phyloP scores from a whole-genome alignment of 64 coral and sea anemone species.

The Astreopora myriophthalma region DNA sequence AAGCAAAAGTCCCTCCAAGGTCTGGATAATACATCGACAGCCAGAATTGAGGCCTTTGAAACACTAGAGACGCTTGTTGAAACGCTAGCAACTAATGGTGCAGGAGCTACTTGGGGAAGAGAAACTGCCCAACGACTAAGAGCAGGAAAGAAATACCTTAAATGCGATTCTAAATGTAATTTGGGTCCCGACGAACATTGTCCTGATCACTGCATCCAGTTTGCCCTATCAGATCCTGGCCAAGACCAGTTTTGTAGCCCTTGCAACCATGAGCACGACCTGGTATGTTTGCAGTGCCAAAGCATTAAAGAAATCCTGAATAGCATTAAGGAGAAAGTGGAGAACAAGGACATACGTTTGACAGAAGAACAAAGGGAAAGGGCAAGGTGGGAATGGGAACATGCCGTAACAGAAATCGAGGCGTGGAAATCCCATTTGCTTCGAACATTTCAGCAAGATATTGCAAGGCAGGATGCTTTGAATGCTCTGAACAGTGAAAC shows the following conservation, averaged over 20 bases:
- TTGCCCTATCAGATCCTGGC: constrained; percentile 57
- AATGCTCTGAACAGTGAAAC: not conserved
- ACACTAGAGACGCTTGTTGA: constrained; percentile 17
- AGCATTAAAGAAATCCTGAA: constrained; percentile 10
- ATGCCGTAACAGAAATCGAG: not conserved
- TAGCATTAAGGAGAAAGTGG: constrained; percentile 3
- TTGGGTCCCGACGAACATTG: constrained; percentile 61
- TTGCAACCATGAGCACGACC: constrained; percentile 1
- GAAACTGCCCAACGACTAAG: constrained; percentile 15
- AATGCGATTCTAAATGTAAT: constrained; percentile 59
- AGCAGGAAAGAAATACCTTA: constrained; percentile 58
- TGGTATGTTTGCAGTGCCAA: constrained; percentile 29
- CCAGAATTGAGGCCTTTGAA: constrained; percentile 17
- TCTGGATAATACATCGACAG: constrained; percentile 30
- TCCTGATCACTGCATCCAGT: constrained; percentile 60
- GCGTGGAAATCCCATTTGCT: constrained; percentile 19
- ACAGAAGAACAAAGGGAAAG: constrained; percentile 11
- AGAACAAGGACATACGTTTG: constrained; percentile 13
- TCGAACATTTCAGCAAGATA: constrained; percentile 52
- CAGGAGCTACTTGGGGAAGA: constrained; percentile 19
- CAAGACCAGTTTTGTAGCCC: constrained; percentile 24
- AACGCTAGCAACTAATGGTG: constrained; percentile 13
- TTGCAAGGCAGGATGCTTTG: constrained; percentile 41
- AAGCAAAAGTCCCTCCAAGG: constrained; percentile 63
- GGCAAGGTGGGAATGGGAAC: constrained; percentile 1